Evolutionary conservation across 2,797 vertebrate genomes (phyloP).

Genomic region (Acrossocheilus fasciatus): DNA sequence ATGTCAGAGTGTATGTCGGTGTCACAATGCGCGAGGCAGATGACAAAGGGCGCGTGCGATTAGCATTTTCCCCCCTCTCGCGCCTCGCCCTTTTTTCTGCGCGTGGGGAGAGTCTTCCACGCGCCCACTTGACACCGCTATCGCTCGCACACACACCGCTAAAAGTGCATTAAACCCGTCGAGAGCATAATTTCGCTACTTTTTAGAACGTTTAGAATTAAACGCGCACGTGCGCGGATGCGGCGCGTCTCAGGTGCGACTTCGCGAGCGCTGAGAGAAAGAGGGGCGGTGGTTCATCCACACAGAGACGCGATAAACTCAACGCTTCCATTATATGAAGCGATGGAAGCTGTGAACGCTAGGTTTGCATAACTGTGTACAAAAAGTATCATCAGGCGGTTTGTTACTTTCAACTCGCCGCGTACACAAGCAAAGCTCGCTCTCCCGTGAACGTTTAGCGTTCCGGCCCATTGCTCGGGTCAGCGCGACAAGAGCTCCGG

Average conservation of each 20-base stretch:
- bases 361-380: neutral
- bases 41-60: slow-evolving; percentile 67
- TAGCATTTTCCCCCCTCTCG: slow-evolving; percentile 57
- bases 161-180: neutral
- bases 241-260: slow-evolving; percentile 11
- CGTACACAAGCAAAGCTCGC: neutral
- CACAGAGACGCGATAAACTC: neutral
- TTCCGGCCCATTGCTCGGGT: slow-evolving; percentile 9
- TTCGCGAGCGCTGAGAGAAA: neutral
- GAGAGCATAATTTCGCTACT: neutral
- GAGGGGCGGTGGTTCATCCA: slow-evolving; percentile 46
- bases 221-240: neutral
- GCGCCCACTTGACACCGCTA: neutral
- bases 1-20: slow-evolving; percentile 17
- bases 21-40: slow-evolving; percentile 31
- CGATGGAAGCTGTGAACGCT: neutral
- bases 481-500: slow-evolving; percentile 11
- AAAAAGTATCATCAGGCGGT: neutral
- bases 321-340: neutral
- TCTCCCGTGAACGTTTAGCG: slow-evolving; percentile 2
- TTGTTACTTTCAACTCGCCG: neutral
- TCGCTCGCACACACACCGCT: neutral
- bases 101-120: slow-evolving; percentile 12
- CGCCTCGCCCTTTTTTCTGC: slow-evolving; percentile 78
- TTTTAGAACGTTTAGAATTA: neutral